Evolutionary conservation across 2,113 vertebrate genomes (phyloP).

Genomic region (Eulemur rufifrons): DNA sequence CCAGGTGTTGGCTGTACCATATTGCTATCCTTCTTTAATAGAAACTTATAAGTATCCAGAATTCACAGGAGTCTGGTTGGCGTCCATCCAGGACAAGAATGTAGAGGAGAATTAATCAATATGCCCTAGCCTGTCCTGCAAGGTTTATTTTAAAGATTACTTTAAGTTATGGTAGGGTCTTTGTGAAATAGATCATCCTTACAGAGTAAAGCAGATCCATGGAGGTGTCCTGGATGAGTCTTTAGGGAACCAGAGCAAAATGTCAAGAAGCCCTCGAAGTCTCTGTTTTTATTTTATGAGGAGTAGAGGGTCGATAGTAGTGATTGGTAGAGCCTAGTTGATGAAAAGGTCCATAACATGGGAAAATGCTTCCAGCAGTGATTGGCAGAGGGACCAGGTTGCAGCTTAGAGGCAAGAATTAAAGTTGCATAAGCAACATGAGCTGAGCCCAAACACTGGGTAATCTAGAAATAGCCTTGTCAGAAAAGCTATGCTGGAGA

Average conservation of each 20-base stretch:
- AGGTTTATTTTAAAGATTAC: constrained; percentile 80
- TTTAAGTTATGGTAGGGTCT: constrained; percentile 72
- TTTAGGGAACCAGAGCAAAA: constrained; percentile 71
- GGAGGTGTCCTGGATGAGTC: constrained; percentile 68
- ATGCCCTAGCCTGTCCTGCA: constrained; percentile 53
- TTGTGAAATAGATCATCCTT: constrained; percentile 76
- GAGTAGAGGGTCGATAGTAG: constrained; percentile 70
- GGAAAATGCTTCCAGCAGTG: constrained; percentile 62
- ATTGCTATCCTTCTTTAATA: constrained; percentile 40
- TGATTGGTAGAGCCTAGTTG: constrained; percentile 75
- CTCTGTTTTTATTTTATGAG: constrained; percentile 77
- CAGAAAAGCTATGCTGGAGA: constrained; percentile 58
- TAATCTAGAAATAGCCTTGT: constrained; percentile 72
- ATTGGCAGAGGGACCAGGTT: constrained; percentile 64
- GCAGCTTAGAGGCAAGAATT: constrained; percentile 74
- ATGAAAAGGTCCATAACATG: constrained; percentile 73
- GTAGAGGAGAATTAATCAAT: constrained; percentile 70
- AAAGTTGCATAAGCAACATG: constrained; percentile 69
- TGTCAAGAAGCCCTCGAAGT: constrained; percentile 72
- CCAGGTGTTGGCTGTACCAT: background rate
- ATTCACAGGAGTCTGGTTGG: constrained; percentile 60
- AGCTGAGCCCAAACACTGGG: constrained; percentile 43
- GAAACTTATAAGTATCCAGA: constrained; percentile 68
- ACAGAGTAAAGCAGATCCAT: constrained; percentile 64
- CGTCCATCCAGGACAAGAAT: constrained; percentile 57